Evolutionary conservation across 2,113 vertebrate genomes (phyloP), one percentile per base, ranked within the genome.

Genomic region (Entelurus aequoreus): DNA sequence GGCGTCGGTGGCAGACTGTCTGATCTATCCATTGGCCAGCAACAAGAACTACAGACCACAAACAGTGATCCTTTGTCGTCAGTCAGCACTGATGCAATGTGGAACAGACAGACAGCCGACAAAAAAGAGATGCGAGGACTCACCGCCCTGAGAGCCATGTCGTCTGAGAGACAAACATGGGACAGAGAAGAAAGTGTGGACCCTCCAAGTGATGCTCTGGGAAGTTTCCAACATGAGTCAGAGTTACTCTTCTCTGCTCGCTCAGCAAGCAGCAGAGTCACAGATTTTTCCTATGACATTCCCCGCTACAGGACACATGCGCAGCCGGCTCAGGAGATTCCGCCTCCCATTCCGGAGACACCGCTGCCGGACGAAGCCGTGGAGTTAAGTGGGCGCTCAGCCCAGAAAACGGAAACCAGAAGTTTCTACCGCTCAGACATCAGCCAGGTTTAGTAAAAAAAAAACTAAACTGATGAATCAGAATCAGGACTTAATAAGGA

Each of bases 81-180:
- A 1, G 42, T 49, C 14, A 48, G 14, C 35, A 63, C 47, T 53
- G 36, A 61, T 52, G 64, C 65, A 5, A 67, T 68, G 21, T 21
- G 8, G 36, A 38, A 4, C 7, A 5, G 28, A 28, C 28, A 21
- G 55, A 0, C 11, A 21, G 48, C 63, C 28, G 65, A 54, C 42
- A 40, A 64, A 12, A 64, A 0, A 0, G 61, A 63, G 28, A 76
- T 46, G 16, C 83, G 61, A 71, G 87, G 87, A 28, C 81, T 86
- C 9, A 50, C 21, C 55, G 85, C 83, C 13, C 42, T 87, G 19
- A 85, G 78, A 74, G 66, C 15, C 15, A 77, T 85, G 69, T 84
- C 82, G 11, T 55, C 68, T 1, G 61, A 77, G 6, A 82, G 80
- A 67, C 50, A 3, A 49, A 44, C 13, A 35, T 88, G 87, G 87